phyloP scores from a whole-genome alignment of 35 echinoderm and acorn worm genomes.

The Acanthaster planci region DNA sequence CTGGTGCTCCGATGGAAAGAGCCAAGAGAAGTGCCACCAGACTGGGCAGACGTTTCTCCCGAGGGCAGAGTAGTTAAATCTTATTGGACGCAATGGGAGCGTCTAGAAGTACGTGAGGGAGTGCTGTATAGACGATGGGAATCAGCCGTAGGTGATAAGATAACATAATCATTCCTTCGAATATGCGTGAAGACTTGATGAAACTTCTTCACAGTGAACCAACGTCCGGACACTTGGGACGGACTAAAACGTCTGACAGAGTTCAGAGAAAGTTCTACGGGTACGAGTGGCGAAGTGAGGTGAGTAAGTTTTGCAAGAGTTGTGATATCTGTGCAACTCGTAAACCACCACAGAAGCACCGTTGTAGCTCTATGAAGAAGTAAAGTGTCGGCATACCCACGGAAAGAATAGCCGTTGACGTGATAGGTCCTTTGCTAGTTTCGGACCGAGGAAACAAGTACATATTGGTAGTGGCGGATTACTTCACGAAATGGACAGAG shows the following conservation, averaged over 20 bases:
- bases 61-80: background rate
- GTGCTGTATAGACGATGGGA: slow-evolving; percentile 14
- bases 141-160: background rate
- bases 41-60: background rate
- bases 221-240: slow-evolving; percentile 40
- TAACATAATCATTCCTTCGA: slow-evolving; percentile 10
- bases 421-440: too few relatives aligned
- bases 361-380: background rate
- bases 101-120: background rate
- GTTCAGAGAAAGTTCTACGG: slow-evolving; percentile 37
- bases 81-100: slow-evolving; percentile 29
- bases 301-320: background rate
- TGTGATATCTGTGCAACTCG: slow-evolving; percentile 42
- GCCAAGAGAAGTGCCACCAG: background rate
- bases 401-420: slow-evolving; percentile 48
- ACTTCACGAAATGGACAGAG: too few relatives aligned
- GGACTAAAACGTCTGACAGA: slow-evolving; percentile 21
- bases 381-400: slow-evolving; percentile 45
- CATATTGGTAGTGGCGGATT: too few relatives aligned
- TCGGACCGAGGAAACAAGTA: too few relatives aligned
- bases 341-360: slow-evolving; percentile 12
- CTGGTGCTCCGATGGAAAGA: background rate
- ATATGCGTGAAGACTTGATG: background rate
- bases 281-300: background rate
- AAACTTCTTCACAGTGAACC: background rate